Evolutionary conservation across 2,797 vertebrate species (phyloP).

Genomic region (Pipistrellus pygmaeus): DNA sequence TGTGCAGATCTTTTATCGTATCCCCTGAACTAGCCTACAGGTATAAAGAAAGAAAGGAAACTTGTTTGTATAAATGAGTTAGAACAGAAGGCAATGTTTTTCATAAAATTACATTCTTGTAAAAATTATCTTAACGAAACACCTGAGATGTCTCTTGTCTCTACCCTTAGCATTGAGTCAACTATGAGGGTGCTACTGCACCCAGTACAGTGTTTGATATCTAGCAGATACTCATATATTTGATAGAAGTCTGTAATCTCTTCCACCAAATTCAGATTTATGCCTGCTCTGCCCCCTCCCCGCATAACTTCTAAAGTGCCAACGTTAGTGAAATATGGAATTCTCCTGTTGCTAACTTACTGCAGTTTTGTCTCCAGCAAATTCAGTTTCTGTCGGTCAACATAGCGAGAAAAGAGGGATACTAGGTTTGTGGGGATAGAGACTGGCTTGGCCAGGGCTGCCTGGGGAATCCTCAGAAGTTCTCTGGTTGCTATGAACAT

Average conservation of each 20-base stretch:
- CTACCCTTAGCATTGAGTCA: not conserved
- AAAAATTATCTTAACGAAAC: not conserved
- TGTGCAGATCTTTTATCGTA: constrained; percentile 82
- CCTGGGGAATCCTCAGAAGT: constrained; percentile 92
- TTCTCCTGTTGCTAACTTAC: constrained; percentile 86
- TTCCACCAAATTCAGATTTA: not conserved
- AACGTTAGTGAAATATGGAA: not conserved
- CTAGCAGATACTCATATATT: not conserved
- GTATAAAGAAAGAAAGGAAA: constrained; percentile 36
- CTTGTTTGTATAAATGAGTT: constrained; percentile 18
- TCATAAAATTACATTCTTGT: not conserved
- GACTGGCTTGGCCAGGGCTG: constrained; percentile 92
- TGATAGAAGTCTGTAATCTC: not conserved
- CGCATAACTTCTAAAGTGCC: not conserved
- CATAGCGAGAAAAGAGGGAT: constrained; percentile 95
- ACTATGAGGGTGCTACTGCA: not conserved
- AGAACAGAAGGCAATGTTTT: not conserved
- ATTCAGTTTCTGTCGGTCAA: constrained; percentile 95
- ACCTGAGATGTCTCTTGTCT: not conserved
- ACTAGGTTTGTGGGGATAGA: constrained; percentile 94
- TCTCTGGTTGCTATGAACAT: constrained; percentile 95
- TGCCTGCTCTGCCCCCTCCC: not conserved
- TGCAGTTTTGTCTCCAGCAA: constrained; percentile 96
- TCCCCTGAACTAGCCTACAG: constrained; percentile 87
- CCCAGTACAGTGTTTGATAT: not conserved